Percentiles rank a stretch among this genome's conserved stretches.
Evolutionary conservation across 2,113 vertebrate genomes (phyloP).

Genomic region (Bothrops jararaca): DNA sequence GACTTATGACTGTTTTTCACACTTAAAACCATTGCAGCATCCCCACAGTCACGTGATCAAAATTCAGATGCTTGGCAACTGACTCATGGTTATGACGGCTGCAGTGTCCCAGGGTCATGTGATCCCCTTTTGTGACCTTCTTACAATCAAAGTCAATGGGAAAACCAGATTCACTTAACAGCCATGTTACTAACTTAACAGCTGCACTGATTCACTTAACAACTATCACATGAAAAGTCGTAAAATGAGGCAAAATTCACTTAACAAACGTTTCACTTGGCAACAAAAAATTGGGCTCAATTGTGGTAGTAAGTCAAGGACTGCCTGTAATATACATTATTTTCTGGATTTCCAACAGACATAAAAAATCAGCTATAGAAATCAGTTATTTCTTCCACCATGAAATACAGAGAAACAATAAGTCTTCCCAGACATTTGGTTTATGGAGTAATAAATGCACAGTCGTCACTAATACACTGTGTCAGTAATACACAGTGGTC

Average conservation of each 20-base stretch:
- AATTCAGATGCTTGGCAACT: neutral
- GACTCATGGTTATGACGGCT: neutral
- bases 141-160: neutral
- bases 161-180: neutral
- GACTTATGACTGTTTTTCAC: neutral
- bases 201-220: too few relatives aligned
- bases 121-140: neutral
- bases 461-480: neutral
- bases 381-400: neutral
- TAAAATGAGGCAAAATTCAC: too few relatives aligned
- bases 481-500: neutral
- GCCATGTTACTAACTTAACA: too few relatives aligned
- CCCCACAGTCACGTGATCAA: neutral
- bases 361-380: slow-evolving; percentile 17
- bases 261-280: too few relatives aligned
- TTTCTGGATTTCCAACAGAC: neutral
- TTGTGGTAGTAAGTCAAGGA: too few relatives aligned
- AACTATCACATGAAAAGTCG: too few relatives aligned
- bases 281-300: too few relatives aligned
- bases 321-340: neutral
- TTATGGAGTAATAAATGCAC: slow-evolving; percentile 21
- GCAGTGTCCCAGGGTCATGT: neutral
- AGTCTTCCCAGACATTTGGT: slow-evolving; percentile 3
- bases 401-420: neutral
- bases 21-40: neutral